Percentiles rank a stretch among this genome's conserved stretches.
Evolutionary conservation across 2,797 vertebrate species (phyloP).

Genomic region (Lerista edwardsae): DNA sequence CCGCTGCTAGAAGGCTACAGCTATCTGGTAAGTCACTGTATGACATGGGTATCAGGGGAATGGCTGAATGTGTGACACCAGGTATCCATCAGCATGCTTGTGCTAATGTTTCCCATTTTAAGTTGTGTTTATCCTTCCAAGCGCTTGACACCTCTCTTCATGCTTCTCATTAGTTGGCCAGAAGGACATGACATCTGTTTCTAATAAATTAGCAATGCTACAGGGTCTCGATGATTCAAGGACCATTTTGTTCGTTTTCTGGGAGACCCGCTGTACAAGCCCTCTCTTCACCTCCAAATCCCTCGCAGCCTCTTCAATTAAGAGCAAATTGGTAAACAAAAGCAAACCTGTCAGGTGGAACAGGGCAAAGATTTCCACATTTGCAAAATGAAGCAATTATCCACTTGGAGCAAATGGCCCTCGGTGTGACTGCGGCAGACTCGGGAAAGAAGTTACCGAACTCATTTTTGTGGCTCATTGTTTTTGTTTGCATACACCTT

Average conservation of each 20-base stretch:
- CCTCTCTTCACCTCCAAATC: slow-evolving; percentile 63
- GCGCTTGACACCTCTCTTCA: slow-evolving; percentile 61
- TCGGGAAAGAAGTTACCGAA: slow-evolving; percentile 36
- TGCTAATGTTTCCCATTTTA: background rate
- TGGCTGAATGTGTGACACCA: no score
- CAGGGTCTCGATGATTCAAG: slow-evolving; percentile 40
- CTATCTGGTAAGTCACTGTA: no score
- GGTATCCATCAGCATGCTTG: background rate
- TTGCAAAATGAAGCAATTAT: slow-evolving; percentile 74
- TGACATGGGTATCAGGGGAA: no score
- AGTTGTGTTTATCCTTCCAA: slow-evolving; percentile 31
- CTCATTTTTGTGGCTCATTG: slow-evolving; percentile 48
- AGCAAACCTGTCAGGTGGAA: slow-evolving; percentile 75
- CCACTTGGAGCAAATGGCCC: slow-evolving; percentile 54
- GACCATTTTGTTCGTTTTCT: slow-evolving; percentile 40
- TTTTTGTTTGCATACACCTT: slow-evolving; percentile 38
- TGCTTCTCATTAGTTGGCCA: slow-evolving; percentile 27
- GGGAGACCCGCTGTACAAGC: slow-evolving; percentile 15
- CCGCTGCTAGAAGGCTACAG: no score
- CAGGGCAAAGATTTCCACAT: slow-evolving; percentile 61
- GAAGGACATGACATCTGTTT: slow-evolving; percentile 41
- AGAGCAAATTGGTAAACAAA: slow-evolving; percentile 78
- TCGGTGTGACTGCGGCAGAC: slow-evolving; percentile 35
- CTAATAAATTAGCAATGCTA: slow-evolving; percentile 24
- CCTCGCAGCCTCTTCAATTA: slow-evolving; percentile 70